phyloP scores from a whole-genome alignment of 1,140 invertebrate species.

The Belonocnema kinseyi region DNA sequence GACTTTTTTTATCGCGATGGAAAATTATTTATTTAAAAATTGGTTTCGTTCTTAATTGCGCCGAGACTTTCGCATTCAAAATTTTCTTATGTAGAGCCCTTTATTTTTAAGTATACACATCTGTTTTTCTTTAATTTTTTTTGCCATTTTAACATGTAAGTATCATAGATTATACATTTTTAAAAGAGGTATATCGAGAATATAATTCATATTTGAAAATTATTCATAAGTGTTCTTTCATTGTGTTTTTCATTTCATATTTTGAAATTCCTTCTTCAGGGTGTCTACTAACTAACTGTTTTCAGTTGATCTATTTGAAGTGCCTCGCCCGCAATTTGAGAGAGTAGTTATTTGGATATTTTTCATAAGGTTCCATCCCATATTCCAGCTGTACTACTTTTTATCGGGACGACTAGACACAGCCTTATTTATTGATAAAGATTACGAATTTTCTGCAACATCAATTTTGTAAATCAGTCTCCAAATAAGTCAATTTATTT shows the following conservation, averaged over 20 bases:
- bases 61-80: conserved; percentile 2
- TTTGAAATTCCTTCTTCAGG: not conserved
- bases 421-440: too few relatives aligned
- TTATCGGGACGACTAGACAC: too few relatives aligned
- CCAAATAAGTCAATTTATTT: too few relatives aligned
- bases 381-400: too few relatives aligned
- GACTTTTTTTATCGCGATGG: not conserved
- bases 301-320: too few relatives aligned
- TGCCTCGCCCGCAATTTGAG: too few relatives aligned
- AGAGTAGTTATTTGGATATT: too few relatives aligned
- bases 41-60: not conserved
- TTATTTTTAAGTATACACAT: conserved; percentile 21
- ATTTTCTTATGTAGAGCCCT: conserved; percentile 9
- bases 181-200: conserved; percentile 31
- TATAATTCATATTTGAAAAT: conserved; percentile 29
- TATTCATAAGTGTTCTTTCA: conserved; percentile 1
- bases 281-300: not conserved
- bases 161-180: conserved; percentile 28
- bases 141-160: conserved; percentile 22
- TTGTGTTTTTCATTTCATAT: not conserved
- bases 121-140: conserved; percentile 4
- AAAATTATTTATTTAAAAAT: conserved; percentile 1
- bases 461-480: too few relatives aligned
- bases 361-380: too few relatives aligned
- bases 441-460: too few relatives aligned